Evolutionary conservation across 2,113 vertebrate genomes (phyloP).

Genomic region (Gymnarchus niloticus): DNA sequence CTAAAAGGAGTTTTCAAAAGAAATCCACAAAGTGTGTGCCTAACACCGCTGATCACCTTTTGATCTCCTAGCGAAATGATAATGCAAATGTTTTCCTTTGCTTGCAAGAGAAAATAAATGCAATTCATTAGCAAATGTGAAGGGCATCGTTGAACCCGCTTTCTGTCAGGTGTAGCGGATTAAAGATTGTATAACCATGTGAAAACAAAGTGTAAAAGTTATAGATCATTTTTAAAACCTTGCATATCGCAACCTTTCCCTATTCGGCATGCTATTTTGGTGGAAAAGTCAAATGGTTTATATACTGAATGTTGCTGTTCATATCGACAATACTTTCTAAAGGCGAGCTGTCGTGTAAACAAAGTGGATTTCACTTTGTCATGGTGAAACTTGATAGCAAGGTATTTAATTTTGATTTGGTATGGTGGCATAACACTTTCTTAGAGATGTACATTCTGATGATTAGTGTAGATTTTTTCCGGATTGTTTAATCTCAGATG

Average conservation of each 20-base stretch:
- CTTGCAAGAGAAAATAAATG: slow-evolving; percentile 22
- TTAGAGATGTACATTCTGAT: no score
- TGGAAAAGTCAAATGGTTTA: not conserved
- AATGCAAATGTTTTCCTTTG: slow-evolving; percentile 39
- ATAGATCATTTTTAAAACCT: not conserved
- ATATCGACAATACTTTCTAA: not conserved
- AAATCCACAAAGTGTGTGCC: slow-evolving; percentile 15
- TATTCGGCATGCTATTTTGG: not conserved
- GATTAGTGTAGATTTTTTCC: no score
- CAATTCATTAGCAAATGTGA: slow-evolving; percentile 33
- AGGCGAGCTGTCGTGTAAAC: not conserved
- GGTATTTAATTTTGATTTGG: no score
- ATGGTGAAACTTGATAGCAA: no score
- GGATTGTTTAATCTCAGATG: not conserved
- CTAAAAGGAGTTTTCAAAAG: slow-evolving; percentile 27
- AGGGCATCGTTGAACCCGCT: slow-evolving; percentile 32
- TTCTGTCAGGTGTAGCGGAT: slow-evolving; percentile 32
- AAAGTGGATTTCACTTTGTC: no score
- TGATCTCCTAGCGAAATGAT: slow-evolving; percentile 36
- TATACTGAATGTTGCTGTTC: not conserved
- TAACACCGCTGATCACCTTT: slow-evolving; percentile 36
- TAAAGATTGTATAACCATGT: slow-evolving; percentile 11
- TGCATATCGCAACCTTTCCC: not conserved
- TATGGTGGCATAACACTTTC: no score
- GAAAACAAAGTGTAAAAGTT: not conserved